Conservation (phyloP, 1,140 invertebrate species). For the Dinoponera quadriceps region DNA sequence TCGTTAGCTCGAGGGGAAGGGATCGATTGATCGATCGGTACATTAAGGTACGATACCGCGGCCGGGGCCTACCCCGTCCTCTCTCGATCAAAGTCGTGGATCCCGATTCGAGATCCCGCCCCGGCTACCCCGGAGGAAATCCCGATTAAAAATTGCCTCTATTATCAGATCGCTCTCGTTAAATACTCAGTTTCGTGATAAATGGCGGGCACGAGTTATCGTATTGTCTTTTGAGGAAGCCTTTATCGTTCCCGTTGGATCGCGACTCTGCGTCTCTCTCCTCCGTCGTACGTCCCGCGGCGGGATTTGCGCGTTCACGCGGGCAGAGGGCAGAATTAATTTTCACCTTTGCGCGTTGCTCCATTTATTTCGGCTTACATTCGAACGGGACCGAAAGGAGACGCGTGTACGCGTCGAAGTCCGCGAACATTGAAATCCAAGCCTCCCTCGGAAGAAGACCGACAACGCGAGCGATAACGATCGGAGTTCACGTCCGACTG, state of each 20-base stretch:
- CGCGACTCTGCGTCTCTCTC: slow-evolving; percentile 4
- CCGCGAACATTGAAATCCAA: neutral
- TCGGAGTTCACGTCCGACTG: neutral
- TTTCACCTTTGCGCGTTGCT: slow-evolving; percentile 16
- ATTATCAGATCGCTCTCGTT: slow-evolving; percentile 59
- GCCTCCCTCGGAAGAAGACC: neutral
- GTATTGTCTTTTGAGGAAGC: slow-evolving; percentile 45
- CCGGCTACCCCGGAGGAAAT: slow-evolving; percentile 46
- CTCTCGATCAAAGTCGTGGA: slow-evolving; percentile 65
- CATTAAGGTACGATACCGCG: slow-evolving; percentile 57
- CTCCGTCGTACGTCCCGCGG: neutral
- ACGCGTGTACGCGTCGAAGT: too few species aligned
- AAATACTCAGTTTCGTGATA: slow-evolving; percentile 55
- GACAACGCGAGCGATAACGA: neutral
- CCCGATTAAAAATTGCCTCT: slow-evolving; percentile 52
- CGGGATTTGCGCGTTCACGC: slow-evolving; percentile 9
- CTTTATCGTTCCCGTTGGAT: slow-evolving; percentile 31
- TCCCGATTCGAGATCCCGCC: slow-evolving; percentile 37
- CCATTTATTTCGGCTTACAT: neutral
- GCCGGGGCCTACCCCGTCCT: slow-evolving; percentile 46
- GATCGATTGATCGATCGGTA: slow-evolving; percentile 73
- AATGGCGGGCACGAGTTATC: slow-evolving; percentile 57
- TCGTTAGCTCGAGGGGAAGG: slow-evolving; percentile 31
- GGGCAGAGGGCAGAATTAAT: slow-evolving; percentile 27
- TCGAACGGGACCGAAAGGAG: neutral